These are phyloP conservation scores for Phoxinus phoxinus DNA, from an alignment of 2,113 vertebrate species.

Conservation along the genomic window DNA sequence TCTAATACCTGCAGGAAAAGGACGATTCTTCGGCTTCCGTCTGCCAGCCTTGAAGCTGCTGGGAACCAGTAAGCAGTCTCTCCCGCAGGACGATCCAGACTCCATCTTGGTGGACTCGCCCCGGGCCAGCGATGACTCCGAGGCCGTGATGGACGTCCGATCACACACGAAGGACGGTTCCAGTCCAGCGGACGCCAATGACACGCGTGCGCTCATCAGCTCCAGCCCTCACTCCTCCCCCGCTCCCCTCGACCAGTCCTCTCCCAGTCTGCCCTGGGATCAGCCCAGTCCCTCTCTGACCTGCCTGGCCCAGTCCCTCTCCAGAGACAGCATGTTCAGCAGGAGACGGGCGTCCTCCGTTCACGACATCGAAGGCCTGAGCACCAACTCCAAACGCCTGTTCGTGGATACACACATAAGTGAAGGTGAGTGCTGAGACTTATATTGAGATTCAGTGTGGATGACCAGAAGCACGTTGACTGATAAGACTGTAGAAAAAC, in stretches of 20 bases:
- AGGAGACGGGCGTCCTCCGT: constrained; percentile 95
- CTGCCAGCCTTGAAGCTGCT: constrained; percentile 89
- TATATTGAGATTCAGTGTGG: too few relatives aligned
- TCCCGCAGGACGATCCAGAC: constrained; percentile 96
- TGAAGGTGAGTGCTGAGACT: constrained; percentile 79
- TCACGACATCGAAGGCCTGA: constrained; percentile 94
- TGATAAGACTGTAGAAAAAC: too few relatives aligned
- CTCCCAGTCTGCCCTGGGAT: constrained; percentile 90
- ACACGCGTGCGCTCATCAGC: constrained; percentile 92
- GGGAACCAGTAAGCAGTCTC: constrained; percentile 90
- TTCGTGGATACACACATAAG: constrained; percentile 90
- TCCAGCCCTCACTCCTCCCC: constrained; percentile 86
- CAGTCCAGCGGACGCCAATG: constrained; percentile 90
- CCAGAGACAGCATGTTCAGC: constrained; percentile 90
- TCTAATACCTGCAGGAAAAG: constrained; percentile 69
- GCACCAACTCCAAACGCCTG: constrained; percentile 82
- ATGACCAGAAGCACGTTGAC: too few relatives aligned
- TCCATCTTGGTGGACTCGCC: constrained; percentile 92
- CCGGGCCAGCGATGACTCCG: constrained; percentile 87
- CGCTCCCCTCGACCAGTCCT: constrained; percentile 93
- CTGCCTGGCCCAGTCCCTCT: constrained; percentile 87
- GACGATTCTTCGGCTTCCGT: constrained; percentile 91
- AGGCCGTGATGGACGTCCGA: constrained; percentile 90
- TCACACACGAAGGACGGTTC: constrained; percentile 92
- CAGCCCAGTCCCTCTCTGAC: constrained; percentile 84